Base-by-base conservation (phyloP, 2,797 vertebrate species). In the Myoxocephalus aenaeus region DNA sequence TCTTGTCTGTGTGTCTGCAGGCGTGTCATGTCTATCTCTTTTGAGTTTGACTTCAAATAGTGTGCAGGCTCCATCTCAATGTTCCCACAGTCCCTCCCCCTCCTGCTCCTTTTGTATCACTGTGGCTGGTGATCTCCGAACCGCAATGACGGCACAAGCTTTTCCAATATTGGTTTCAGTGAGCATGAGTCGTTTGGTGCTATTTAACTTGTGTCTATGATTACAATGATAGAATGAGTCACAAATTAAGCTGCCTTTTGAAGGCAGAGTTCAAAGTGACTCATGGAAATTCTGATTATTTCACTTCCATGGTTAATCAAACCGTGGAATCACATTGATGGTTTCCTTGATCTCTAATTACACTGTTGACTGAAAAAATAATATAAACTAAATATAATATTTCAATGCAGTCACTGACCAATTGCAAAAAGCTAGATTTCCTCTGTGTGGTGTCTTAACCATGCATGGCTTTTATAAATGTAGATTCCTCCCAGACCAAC, bases 231-330 rank as follows among this genome's bases (percentile, higher is more conserved):
- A 65, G 36, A 75, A 71, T 76, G 54, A 77, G 77, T 56, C 70
- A 4, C 18, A 70, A 40, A 81, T 63, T 1, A 75, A 69, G 73
- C 70, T 75, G 44, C 44, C 70, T 88, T 54, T 44, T 88, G 74
- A 91, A 84, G 83, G 27, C 38, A 42, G 70, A 87, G 70, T 92
- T 89, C 80, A 88, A 89, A 91, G 86, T 44, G 58, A 75, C 65
- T 77, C 22, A 36, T 14, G 71, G 8, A 84, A 48, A 65, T 75
- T 76, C 0, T 69, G 13, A 80, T 71, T 13, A 65, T 81, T 71
- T 82, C 66, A 22, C 46, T 67, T 77, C 25, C 68, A 72, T 17
- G 70, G 79, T 77, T 79, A 81, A 78, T 86, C 62, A 81, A 73
- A 78, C 0, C 5, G 2, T 65, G 34, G 32, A 77, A 68, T 87